Evolutionary conservation across 2,113 vertebrate genomes (phyloP).

Genomic region (Ophiodon elongatus): DNA sequence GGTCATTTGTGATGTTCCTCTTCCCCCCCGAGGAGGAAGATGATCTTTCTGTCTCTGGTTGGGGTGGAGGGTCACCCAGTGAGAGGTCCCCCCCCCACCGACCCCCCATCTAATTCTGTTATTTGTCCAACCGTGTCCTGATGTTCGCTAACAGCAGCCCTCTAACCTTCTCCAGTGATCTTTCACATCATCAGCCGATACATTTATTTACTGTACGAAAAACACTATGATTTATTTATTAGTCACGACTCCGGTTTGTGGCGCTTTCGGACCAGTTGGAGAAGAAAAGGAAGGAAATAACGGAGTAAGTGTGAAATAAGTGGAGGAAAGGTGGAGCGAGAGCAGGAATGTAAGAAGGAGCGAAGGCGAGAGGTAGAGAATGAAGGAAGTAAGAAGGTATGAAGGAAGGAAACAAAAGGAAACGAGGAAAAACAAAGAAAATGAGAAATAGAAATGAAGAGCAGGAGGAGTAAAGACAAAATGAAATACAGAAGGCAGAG

Average conservation of each 20-base stretch:
- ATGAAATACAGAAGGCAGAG: background rate
- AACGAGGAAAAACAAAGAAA: no score
- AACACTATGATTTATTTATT: background rate
- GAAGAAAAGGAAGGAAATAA: background rate
- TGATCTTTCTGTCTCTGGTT: background rate
- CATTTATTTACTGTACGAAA: background rate
- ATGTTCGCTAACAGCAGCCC: no score
- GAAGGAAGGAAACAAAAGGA: background rate
- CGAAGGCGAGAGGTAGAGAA: background rate
- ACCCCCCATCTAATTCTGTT: background rate
- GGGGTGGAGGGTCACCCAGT: conserved; percentile 3
- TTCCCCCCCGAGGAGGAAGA: conserved; percentile 2
- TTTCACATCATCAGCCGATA: background rate
- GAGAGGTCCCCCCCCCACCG: no score
- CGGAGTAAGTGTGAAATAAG: background rate
- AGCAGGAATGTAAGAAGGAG: background rate
- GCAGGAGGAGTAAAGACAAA: background rate
- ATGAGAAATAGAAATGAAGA: no score
- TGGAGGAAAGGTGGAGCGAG: background rate
- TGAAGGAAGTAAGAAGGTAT: no score
- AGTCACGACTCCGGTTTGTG: background rate
- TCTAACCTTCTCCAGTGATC: background rate
- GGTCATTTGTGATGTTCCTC: background rate
- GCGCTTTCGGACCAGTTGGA: background rate
- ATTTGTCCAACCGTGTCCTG: no score